Base-by-base conservation (phyloP, 2,888 invertebrate species). In the Cerastoderma edule region DNA sequence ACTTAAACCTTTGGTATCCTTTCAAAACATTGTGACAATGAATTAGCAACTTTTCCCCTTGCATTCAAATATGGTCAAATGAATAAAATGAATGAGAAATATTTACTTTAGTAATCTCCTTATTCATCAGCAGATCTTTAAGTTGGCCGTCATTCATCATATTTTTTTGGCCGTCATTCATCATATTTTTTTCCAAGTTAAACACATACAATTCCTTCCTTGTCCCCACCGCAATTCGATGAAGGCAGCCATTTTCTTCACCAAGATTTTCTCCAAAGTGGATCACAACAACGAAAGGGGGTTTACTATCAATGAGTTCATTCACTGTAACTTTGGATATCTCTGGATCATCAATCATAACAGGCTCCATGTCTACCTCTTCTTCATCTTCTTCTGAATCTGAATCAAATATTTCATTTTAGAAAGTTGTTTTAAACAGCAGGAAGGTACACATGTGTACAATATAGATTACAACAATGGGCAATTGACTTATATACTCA, bases 231-330 rank as follows among this genome's bases (percentile, higher is more conserved):
- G 66, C 70, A 2, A 80, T 28, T 28, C 57, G 22, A 6, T 50
- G 32, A 10, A 75, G 66, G 50, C 32, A 33, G 57, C 74, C 44
- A 0, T 50, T 32, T 28, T 46, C 66, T n/a, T 24, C 27, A 44
- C 77, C 77, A 0, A 80, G 56, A 19, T 69, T 54, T 30, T 77
- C 64, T n/a, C 80, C 80, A 57, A 57, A 69, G 44, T 75, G 72
- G 19, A 50, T 32, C 16, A 80, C 67, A 50, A 68, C 72, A 56
- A 46, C 44, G 16, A 46, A 48, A 1, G 46, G 64, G n/a, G 44
- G 48, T 0, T 50, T 8, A 13, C 3, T 10, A 0, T 19, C 24
- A 3, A 68, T 19, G 13, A 68, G 19, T 30, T 50, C 33, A 10
- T 53, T 46, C n/a, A 64, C 32, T 0, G 56, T 63, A 68, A n/a